Evolutionary conservation across 2,113 vertebrate species (phyloP).

Genomic region (Gila orcuttii): DNA sequence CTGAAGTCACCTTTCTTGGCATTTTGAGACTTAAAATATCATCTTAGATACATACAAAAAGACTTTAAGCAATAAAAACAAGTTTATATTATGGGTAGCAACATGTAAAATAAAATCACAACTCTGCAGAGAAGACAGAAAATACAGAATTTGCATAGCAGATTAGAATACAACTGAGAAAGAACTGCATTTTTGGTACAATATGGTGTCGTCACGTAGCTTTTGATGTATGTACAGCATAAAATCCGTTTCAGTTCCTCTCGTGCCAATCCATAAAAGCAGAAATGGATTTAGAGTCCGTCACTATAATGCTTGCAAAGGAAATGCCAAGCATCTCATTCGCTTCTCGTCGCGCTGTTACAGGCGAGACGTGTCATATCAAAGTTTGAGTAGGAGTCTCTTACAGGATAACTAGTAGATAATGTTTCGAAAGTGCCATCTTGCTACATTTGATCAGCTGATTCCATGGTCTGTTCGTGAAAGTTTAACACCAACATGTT

Average conservation of each 20-base stretch:
- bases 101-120: conserved; percentile 79
- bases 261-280: conserved; percentile 72
- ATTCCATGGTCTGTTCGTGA: conserved; percentile 71
- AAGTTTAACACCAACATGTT: conserved; percentile 71
- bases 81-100: conserved; percentile 86
- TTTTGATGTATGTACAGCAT: conserved; percentile 78
- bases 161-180: conserved; percentile 84
- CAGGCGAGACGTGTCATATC: conserved; percentile 53
- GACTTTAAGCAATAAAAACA: conserved; percentile 80
- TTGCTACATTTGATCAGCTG: conserved; percentile 90
- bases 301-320: conserved; percentile 66
- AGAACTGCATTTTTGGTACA: conserved; percentile 85
- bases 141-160: conserved; percentile 92
- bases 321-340: conserved; percentile 60
- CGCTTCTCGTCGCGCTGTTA: conserved; percentile 47
- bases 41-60: conserved; percentile 73
- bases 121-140: conserved; percentile 74
- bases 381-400: conserved; percentile 61
- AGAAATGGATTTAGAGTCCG: conserved; percentile 66
- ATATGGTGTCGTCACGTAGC: conserved; percentile 77
- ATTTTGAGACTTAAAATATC: conserved; percentile 77
- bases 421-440: conserved; percentile 83
- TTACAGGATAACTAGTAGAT: conserved; percentile 56
- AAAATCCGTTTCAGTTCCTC: conserved; percentile 73
- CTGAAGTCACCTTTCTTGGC: conserved; percentile 82